Evolutionary conservation across 1,140 invertebrate species (phyloP).

Genomic region (Aethina tumida): DNA sequence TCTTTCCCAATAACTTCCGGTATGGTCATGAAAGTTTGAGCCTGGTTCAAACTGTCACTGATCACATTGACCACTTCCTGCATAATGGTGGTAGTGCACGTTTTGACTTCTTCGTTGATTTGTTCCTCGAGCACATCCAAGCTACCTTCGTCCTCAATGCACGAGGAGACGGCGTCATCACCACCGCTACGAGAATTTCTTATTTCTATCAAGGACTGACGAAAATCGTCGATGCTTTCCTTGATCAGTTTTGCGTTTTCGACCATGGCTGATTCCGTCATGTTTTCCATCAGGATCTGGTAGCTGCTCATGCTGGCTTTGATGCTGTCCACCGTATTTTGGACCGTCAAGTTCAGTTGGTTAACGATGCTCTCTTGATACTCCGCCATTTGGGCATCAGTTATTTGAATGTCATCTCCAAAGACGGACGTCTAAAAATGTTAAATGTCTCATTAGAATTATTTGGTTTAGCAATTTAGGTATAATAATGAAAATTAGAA

Average conservation of each 20-base stretch:
- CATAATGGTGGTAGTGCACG: conserved; percentile 5
- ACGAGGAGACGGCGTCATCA: neutral
- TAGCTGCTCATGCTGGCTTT: neutral
- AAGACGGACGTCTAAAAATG: too few relatives aligned
- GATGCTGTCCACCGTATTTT: conserved; percentile 2
- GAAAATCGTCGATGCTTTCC: neutral
- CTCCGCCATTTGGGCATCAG: too few relatives aligned
- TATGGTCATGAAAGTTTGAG: conserved; percentile 8
- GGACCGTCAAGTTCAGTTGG: neutral
- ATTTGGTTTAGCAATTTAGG: too few relatives aligned
- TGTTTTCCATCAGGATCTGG: neutral
- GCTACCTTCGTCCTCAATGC: conserved; percentile 1
- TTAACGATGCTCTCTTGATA: too few relatives aligned
- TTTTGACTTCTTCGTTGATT: conserved; percentile 8
- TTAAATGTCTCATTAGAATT: too few relatives aligned
- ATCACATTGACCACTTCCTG: conserved; percentile 8
- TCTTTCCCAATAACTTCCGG: conserved; percentile 3
- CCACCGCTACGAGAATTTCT: neutral
- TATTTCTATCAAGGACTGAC: too few relatives aligned
- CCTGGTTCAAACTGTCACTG: conserved; percentile 4
- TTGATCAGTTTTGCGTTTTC: neutral
- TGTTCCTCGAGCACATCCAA: conserved; percentile 1
- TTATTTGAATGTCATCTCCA: too few relatives aligned
- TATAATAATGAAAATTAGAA: too few relatives aligned
- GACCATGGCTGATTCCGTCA: conserved; percentile 1